phyloP scores from a whole-genome alignment of 2,113 vertebrate genomes.

The Hippocampus guttulatus region DNA sequence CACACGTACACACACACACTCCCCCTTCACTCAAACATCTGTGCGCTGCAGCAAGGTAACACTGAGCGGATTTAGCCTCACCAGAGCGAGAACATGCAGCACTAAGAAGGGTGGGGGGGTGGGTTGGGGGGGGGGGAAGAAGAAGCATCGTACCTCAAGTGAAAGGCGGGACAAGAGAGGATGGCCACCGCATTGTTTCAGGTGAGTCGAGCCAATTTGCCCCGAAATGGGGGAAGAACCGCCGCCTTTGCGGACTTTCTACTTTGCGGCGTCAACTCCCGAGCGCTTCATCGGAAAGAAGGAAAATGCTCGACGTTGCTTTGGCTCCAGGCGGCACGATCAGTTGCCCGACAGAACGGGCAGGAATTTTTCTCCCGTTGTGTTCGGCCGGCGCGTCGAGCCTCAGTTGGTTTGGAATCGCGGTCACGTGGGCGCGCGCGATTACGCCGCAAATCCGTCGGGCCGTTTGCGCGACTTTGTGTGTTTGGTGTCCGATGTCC shows the following conservation, averaged over 20 bases:
- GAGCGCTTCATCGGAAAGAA: slow-evolving; percentile 10
- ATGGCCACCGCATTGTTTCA: slow-evolving; percentile 78
- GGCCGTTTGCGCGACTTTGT: not conserved
- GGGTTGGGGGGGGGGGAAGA: not conserved
- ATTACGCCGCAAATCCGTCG: not conserved
- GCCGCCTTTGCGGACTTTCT: slow-evolving; percentile 16
- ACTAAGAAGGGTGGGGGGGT: slow-evolving; percentile 22
- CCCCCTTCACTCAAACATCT: slow-evolving; percentile 16
- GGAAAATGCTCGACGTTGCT: not conserved
- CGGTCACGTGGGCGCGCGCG: not conserved
- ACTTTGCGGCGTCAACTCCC: not conserved
- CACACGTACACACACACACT: slow-evolving; percentile 31
- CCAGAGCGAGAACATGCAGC: slow-evolving; percentile 57
- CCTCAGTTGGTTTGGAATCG: slow-evolving; percentile 1
- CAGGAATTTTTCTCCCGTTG: not conserved
- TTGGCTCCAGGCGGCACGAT: not conserved
- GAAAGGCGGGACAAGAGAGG: slow-evolving; percentile 39
- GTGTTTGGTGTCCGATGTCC: not conserved
- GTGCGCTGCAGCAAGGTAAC: slow-evolving; percentile 52
- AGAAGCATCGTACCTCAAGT: slow-evolving; percentile 10
- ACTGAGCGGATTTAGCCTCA: slow-evolving; percentile 56
- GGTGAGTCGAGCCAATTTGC: slow-evolving; percentile 61
- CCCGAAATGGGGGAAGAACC: not conserved
- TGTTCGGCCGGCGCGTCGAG: not conserved
- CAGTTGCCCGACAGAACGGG: not conserved